A percentile compares a stretch with the other conserved stretches of the same genome.
Evolutionary conservation across 2,888 invertebrate genomes (phyloP).

Genomic region (Meloe dianella): DNA sequence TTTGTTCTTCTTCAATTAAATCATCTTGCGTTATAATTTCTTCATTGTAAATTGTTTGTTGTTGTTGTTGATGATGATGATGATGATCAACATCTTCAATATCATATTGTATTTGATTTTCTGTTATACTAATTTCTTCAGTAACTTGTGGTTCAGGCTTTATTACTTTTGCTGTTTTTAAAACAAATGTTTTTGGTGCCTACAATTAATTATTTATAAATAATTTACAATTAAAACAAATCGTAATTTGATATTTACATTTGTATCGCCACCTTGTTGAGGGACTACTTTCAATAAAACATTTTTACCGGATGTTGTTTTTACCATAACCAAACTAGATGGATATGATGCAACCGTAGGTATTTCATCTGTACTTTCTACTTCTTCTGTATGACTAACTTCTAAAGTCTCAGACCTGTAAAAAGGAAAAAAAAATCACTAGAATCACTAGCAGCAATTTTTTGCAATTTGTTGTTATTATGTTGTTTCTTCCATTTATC

Average conservation of each 20-base stretch:
- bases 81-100: conserved; percentile 24
- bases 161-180: conserved; percentile 46
- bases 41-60: conserved; percentile 36
- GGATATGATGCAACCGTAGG: conserved; percentile 41
- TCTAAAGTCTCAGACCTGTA: conserved; percentile 37
- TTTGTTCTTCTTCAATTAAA: conserved; percentile 26
- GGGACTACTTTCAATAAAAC: conserved; percentile 57
- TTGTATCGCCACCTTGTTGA: conserved; percentile 35
- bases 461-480: no score
- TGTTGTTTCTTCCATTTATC: no score
- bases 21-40: conserved; percentile 36
- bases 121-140: conserved; percentile 36
- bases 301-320: conserved; percentile 58
- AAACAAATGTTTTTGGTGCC: conserved; percentile 47
- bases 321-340: conserved; percentile 57
- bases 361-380: conserved; percentile 38
- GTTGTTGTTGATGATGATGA: conserved; percentile 27
- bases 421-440: background rate
- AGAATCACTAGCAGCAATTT: no score
- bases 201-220: conserved; percentile 16
- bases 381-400: conserved; percentile 41
- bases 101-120: conserved; percentile 31
- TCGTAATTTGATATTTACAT: conserved; percentile 17
- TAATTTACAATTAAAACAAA: background rate
- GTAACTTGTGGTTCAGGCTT: conserved; percentile 40